A percentile compares a stretch with the other conserved stretches of the same genome.
Evolutionary conservation across 2,888 invertebrate genomes (phyloP).

Genomic region (Drosophila falleni): DNA sequence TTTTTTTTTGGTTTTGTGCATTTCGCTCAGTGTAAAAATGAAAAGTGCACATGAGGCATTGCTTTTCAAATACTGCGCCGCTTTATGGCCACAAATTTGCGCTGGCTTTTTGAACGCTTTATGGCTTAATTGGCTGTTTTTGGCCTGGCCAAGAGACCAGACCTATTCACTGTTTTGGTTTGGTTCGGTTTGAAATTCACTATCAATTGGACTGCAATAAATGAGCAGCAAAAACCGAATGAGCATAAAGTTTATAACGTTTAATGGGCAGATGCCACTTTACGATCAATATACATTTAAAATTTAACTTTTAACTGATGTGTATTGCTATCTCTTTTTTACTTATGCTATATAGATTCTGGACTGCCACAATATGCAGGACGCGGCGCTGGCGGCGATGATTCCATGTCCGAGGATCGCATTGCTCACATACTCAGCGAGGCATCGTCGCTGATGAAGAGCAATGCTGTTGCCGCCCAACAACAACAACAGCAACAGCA

Average conservation of each 20-base stretch:
- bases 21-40: conserved; percentile 39
- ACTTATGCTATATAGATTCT: conserved; percentile 88
- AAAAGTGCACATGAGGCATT: conserved; percentile 54
- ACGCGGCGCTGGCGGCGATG: conserved; percentile 91
- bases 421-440: conserved; percentile 97
- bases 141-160: conserved; percentile 15
- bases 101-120: conserved; percentile 80
- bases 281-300: conserved; percentile 65
- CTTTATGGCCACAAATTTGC: conserved; percentile 78
- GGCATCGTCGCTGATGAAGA: conserved; percentile 95
- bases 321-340: not conserved
- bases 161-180: not conserved
- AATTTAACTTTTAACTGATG: not conserved
- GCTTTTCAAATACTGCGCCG: conserved; percentile 65
- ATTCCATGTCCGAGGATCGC: conserved; percentile 94
- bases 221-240: conserved; percentile 58
- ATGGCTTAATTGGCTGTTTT: conserved; percentile 74
- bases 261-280: conserved; percentile 79
- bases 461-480: conserved; percentile 72
- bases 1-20: not conserved
- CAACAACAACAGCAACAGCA: conserved; percentile 86
- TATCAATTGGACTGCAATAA: conserved; percentile 63
- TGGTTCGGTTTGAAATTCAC: conserved; percentile 8
- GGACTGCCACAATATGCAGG: conserved; percentile 92
- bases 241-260: conserved; percentile 76